Percentiles rank a stretch among this genome's conserved stretches.
Conservation (phyloP, 2,888 invertebrate species). For the Acronicta alni region DNA sequence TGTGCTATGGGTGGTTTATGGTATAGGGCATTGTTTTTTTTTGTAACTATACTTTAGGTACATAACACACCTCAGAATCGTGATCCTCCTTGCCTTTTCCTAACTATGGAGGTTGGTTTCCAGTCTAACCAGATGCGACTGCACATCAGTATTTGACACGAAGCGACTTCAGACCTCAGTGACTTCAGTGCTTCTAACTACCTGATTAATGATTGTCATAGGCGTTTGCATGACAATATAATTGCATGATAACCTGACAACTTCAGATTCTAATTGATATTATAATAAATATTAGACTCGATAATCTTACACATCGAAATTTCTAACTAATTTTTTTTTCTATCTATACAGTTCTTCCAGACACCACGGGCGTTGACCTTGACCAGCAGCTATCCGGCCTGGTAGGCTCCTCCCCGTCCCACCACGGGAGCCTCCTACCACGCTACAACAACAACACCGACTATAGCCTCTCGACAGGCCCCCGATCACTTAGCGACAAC, state of each 20-base stretch:
- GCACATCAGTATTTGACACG: too few relatives aligned
- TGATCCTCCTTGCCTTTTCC: too few relatives aligned
- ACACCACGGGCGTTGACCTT: conserved; percentile 93
- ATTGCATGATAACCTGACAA: too few relatives aligned
- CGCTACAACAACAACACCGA: conserved; percentile 92
- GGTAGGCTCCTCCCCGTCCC: conserved; percentile 89
- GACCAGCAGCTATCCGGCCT: conserved; percentile 92
- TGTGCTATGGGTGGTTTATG: conserved; percentile 33
- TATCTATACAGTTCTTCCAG: conserved; percentile 91
- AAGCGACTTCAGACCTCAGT: too few relatives aligned
- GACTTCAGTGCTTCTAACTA: too few relatives aligned
- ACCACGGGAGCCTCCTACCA: conserved; percentile 90
- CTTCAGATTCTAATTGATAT: too few relatives aligned
- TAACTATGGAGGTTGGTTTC: too few relatives aligned
- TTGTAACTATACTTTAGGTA: neutral
- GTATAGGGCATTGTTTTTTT: conserved; percentile 25
- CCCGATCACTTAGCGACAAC: conserved; percentile 94
- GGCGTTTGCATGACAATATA: too few relatives aligned
- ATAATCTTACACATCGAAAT: neutral
- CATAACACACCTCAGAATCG: neutral
- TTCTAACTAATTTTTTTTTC: conserved; percentile 18
- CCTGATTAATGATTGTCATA: too few relatives aligned
- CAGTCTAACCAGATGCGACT: too few relatives aligned
- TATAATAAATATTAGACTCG: too few relatives aligned
- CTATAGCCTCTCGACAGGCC: conserved; percentile 91